Conservation (phyloP, 2,888 invertebrate genomes). For the Agrotis ipsilon region DNA sequence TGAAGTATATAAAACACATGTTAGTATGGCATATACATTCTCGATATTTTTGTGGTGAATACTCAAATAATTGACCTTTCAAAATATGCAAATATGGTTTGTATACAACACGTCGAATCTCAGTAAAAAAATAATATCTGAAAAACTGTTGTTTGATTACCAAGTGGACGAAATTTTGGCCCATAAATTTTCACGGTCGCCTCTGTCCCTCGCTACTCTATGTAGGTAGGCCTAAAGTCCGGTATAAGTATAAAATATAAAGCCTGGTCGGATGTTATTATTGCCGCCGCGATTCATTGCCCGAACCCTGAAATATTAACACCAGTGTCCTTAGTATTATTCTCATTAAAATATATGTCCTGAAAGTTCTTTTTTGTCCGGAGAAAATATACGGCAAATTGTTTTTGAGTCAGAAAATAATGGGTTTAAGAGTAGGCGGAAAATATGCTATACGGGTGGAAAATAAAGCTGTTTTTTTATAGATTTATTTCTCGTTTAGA, state of each 20-base stretch:
- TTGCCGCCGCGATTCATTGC: conserved; percentile 67
- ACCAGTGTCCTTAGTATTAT: conserved; percentile 47
- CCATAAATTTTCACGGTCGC: background rate
- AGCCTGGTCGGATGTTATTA: conserved; percentile 67
- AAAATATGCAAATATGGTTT: too few relatives aligned
- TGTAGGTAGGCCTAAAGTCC: conserved; percentile 53
- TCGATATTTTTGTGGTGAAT: too few relatives aligned
- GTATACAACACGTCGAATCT: too few relatives aligned
- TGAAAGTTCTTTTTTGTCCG: conserved; percentile 19
- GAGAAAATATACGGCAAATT: conserved; percentile 23
- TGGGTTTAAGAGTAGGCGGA: background rate
- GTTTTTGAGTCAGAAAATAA: conserved; percentile 15
- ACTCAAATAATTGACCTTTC: too few relatives aligned
- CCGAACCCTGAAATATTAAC: conserved; percentile 62
- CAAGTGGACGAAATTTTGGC: background rate
- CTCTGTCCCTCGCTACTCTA: conserved; percentile 51
- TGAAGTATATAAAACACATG: too few relatives aligned
- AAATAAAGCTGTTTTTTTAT: background rate
- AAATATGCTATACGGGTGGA: background rate
- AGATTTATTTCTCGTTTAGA: background rate
- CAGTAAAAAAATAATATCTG: too few relatives aligned
- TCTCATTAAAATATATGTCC: conserved; percentile 55
- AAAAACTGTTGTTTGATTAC: too few relatives aligned
- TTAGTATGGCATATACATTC: too few relatives aligned
- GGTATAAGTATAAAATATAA: conserved; percentile 68